These are phyloP conservation scores for Danio choprae DNA, from an alignment of 2,797 vertebrate species.

Conservation along the genomic window DNA sequence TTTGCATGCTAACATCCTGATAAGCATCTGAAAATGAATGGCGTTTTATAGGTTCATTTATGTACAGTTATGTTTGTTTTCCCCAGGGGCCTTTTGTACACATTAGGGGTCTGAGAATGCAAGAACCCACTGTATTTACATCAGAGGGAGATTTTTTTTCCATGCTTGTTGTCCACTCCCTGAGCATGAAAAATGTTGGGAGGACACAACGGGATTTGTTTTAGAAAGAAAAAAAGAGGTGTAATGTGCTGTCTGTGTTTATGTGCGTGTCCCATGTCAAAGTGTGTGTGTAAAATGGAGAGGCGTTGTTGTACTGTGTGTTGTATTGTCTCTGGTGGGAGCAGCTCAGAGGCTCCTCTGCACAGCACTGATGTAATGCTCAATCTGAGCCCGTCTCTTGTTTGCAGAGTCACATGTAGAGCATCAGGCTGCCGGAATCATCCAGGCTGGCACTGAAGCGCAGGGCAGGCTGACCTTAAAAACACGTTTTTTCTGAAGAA, in stretches of 20 bases:
- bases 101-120: constrained; percentile 30
- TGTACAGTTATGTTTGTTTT: constrained; percentile 26
- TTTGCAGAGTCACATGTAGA: constrained; percentile 77
- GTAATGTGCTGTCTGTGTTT: constrained; percentile 13
- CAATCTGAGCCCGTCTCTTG: constrained; percentile 70
- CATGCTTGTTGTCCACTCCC: constrained; percentile 5
- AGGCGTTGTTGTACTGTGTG: constrained; percentile 68
- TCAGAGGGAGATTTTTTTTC: constrained; percentile 32
- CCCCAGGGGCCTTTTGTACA: constrained; percentile 17
- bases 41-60: constrained; percentile 21
- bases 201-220: constrained; percentile 16
- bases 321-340: constrained; percentile 70
- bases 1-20: constrained; percentile 34
- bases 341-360: constrained; percentile 73
- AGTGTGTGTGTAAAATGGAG: constrained; percentile 51
- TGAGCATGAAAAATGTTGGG: constrained; percentile 23
- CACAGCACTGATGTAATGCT: constrained; percentile 76
- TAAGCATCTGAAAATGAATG: constrained; percentile 46
- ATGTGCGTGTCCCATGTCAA: constrained; percentile 19
- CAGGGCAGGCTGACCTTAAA: no score
- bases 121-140: constrained; percentile 31
- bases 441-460: constrained; percentile 23
- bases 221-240: neutral
- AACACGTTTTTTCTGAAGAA: neutral
- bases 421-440: constrained; percentile 59